These are phyloP conservation scores for Sarcophaga caerulescens DNA, from an alignment of 2,888 invertebrate genomes.

Conservation along the genomic window DNA sequence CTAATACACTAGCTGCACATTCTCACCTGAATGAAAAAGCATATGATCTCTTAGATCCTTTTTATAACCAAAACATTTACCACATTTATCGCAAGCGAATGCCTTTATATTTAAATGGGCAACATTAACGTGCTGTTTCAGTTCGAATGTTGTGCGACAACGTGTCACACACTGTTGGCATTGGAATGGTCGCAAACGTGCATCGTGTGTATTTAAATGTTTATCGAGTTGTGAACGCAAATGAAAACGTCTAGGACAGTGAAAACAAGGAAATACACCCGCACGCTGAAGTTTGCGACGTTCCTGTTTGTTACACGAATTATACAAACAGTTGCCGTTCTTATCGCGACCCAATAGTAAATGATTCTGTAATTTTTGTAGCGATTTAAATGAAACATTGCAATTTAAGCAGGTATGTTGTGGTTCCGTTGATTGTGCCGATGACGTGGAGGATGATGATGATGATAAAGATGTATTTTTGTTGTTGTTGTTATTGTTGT, in stretches of 20 bases:
- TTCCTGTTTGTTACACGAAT: slow-evolving; percentile 58
- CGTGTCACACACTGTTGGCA: slow-evolving; percentile 66
- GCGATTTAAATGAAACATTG: slow-evolving; percentile 32
- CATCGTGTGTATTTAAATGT: slow-evolving; percentile 69
- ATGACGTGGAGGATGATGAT: neutral
- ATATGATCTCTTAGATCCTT: slow-evolving; percentile 70
- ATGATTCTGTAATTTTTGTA: slow-evolving; percentile 49
- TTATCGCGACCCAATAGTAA: slow-evolving; percentile 47
- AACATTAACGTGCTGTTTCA: slow-evolving; percentile 69
- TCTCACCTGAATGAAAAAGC: slow-evolving; percentile 67
- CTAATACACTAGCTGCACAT: neutral
- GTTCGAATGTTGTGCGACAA: slow-evolving; percentile 64
- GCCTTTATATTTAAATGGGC: slow-evolving; percentile 68
- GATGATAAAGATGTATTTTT: slow-evolving; percentile 30
- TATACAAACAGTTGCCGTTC: slow-evolving; percentile 59
- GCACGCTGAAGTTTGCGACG: slow-evolving; percentile 67
- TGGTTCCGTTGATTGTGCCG: neutral
- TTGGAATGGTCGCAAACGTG: slow-evolving; percentile 57
- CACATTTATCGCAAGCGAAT: slow-evolving; percentile 69
- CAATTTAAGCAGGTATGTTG: slow-evolving; percentile 56
- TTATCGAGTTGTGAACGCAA: slow-evolving; percentile 66
- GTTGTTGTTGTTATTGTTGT: slow-evolving; percentile 17
- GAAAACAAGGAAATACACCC: slow-evolving; percentile 67
- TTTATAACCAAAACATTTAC: slow-evolving; percentile 70
- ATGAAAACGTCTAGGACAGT: slow-evolving; percentile 69